These are phyloP conservation scores for Eilema sororculum DNA, from an alignment of 2,888 invertebrate species.

Conservation along the genomic window DNA sequence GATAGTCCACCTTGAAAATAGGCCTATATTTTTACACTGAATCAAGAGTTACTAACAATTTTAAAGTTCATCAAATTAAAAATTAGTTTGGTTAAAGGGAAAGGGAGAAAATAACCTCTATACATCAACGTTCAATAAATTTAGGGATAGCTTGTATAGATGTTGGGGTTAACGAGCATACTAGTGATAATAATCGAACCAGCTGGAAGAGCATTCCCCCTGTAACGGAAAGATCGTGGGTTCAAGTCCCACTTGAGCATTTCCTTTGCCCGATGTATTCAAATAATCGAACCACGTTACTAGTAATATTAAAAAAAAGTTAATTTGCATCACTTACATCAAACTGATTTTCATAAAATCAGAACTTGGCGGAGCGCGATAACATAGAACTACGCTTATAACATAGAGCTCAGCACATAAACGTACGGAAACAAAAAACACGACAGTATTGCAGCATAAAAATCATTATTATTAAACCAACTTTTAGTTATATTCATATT, in stretches of 20 bases:
- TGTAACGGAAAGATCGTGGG: no score
- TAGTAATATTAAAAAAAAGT: background rate
- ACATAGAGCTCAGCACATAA: background rate
- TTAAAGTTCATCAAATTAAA: background rate
- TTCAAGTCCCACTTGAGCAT: no score
- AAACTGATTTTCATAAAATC: background rate
- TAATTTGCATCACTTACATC: background rate
- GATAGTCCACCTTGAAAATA: no score
- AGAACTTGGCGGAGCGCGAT: background rate
- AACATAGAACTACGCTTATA: background rate
- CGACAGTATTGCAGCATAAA: background rate
- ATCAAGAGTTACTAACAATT: fast-evolving
- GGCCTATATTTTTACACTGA: no score
- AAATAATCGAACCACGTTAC: background rate
- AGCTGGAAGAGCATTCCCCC: no score
- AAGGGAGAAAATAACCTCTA: background rate
- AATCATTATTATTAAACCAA: background rate
- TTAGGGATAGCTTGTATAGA: background rate
- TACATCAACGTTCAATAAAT: background rate
- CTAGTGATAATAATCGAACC: no score
- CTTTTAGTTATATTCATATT: background rate
- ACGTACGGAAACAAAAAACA: background rate
- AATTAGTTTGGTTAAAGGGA: no score
- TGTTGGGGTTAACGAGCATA: background rate
- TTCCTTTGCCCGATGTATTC: no score